These are phyloP conservation scores for Amphimallon solstitiale DNA, from an alignment of 2,888 invertebrate genomes.

Conservation along the genomic window DNA sequence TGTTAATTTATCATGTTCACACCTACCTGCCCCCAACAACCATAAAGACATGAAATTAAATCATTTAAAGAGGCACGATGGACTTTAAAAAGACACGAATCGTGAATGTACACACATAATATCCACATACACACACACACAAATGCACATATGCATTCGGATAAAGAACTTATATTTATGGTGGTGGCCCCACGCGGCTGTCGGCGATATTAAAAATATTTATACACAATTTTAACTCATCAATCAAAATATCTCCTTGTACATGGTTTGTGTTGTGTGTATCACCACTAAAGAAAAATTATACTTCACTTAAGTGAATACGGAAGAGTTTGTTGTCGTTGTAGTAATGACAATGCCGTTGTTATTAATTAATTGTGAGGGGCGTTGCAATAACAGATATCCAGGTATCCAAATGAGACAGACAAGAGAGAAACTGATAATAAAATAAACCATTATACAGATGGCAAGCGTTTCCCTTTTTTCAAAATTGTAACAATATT, in stretches of 20 bases:
- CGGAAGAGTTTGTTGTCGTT: no score
- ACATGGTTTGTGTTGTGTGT: neutral
- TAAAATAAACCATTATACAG: no score
- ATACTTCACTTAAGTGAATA: neutral
- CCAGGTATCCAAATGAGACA: no score
- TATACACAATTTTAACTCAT: conserved; percentile 2
- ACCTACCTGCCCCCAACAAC: conserved; percentile 31
- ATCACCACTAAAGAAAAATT: neutral
- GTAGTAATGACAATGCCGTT: no score
- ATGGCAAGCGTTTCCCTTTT: no score
- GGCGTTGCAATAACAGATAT: no score
- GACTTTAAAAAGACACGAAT: neutral
- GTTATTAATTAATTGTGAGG: no score
- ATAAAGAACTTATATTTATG: conserved; percentile 26
- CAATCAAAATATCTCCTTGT: neutral
- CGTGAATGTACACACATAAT: no score
- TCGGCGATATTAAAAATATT: conserved; percentile 9
- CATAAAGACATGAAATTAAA: conserved; percentile 28
- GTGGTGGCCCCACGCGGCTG: conserved; percentile 5
- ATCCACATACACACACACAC: no score
- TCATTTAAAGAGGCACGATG: conserved; percentile 18
- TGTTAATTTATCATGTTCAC: conserved; percentile 34
- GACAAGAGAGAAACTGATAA: no score
- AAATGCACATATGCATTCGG: neutral
- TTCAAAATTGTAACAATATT: no score